Conservation (phyloP, 2,113 vertebrate genomes). For the Erythrocercus mccallii region DNA sequence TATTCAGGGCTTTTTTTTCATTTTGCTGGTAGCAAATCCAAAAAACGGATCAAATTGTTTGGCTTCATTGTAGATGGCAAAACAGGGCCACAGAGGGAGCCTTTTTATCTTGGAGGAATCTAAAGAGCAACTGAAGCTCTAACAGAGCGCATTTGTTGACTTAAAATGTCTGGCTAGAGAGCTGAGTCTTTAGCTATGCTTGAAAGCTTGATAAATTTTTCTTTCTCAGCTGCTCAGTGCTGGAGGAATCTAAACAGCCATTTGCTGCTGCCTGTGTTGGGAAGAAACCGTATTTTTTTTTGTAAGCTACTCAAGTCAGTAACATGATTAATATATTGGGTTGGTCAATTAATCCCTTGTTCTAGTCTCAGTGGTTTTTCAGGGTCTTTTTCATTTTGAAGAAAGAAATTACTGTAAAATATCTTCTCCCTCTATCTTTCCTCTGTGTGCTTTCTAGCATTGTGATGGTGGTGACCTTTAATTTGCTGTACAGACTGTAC, state of each 20-base stretch:
- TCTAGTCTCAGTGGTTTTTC: neutral
- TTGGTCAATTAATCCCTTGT: conserved; percentile 41
- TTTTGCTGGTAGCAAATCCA: neutral
- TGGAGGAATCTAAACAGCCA: conserved; percentile 11
- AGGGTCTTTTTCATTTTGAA: neutral
- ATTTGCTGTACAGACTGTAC: neutral
- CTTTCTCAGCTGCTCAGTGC: neutral
- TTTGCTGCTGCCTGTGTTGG: neutral
- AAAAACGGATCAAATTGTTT: neutral
- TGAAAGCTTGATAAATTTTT: conserved; percentile 44
- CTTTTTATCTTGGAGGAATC: neutral
- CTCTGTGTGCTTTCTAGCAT: neutral
- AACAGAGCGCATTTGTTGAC: neutral
- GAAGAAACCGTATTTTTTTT: neutral
- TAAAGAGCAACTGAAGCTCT: conserved; percentile 16
- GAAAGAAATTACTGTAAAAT: conserved; percentile 22
- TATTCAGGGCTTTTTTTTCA: neutral
- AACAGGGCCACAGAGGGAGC: neutral
- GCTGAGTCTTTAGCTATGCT: neutral
- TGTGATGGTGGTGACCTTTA: neutral
- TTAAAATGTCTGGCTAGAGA: conserved; percentile 28
- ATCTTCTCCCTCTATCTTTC: neutral
- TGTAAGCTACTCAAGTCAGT: neutral
- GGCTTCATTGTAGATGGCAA: neutral
- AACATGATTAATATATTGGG: conserved; percentile 6